Base-by-base conservation (phyloP, 92 coral and sea anemone species). In the Montipora capitata region DNA sequence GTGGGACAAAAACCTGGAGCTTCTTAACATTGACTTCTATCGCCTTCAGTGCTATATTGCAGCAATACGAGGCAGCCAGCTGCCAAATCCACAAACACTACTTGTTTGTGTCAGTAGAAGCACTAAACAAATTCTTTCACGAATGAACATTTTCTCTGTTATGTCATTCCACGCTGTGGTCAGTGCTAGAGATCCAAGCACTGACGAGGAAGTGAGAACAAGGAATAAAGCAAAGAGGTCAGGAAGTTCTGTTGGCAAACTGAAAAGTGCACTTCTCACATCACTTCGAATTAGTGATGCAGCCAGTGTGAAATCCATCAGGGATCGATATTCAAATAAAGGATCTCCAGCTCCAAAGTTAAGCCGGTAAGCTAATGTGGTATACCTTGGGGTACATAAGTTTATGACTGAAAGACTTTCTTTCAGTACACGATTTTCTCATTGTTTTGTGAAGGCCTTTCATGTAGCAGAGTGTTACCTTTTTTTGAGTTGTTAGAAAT, bases 151-250 rank as follows among this genome's bases (percentile, higher is more conserved):
- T 65, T 96, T 98, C 89, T 98, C 99, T 10, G 99, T 98, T 58
- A 94, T 92, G 95, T 95, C 98, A 64, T 98, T 98, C 84, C 97
- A 98, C 57, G 96, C 99, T 74, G 94, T 96, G 44, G 95, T 95
- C 42, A 92, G 96, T 88, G 98, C 98, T 11, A 88, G 98, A 57
- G 98, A 95, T 79, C 93, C 95, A 0, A 88, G 83, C 54, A 81
- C 95, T 40, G 96, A 95, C 14, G 96, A 90, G 43, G 99, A 91
- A 89, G 98, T 94, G 76, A 96, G 88, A 67, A 80, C 91, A 35
- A 75, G 94, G 58, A 85, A 68, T 74, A 88, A 87, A 81, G 89
- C 96, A 44, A 95, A 97, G 74, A 89, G 98, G 20, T 90, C 96
- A 45, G 95, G 94, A 61, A 97, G 98, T 43, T 92, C 93, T 64